A percentile compares a stretch with the other conserved stretches of the same genome.
Conservation (phyloP, 2,888 invertebrate species). For the Steromphala cineraria region DNA sequence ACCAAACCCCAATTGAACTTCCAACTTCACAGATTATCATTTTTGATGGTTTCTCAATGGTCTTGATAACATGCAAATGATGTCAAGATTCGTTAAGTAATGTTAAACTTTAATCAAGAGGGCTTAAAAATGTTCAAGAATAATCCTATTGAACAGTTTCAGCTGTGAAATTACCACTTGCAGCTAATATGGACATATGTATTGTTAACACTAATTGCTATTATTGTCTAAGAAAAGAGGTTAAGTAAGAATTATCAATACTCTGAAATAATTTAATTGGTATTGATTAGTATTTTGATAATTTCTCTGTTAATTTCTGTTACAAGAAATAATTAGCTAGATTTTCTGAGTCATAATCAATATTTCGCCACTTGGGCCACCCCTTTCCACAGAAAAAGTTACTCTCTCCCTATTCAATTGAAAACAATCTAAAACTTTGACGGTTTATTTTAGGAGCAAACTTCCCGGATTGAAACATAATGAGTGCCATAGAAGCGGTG, state of each 20-base stretch:
- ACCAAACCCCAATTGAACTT: neutral
- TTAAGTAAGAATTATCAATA: too few species aligned
- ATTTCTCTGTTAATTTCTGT: too few species aligned
- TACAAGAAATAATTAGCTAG: too few species aligned
- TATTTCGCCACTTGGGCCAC: too few species aligned
- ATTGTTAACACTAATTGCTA: too few species aligned
- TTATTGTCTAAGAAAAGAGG: too few species aligned
- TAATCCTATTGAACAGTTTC: neutral
- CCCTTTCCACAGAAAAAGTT: too few species aligned
- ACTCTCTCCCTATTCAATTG: too few species aligned
- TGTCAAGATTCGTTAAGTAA: neutral
- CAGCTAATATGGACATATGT: too few species aligned
- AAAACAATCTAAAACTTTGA: neutral
- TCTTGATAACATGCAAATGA: neutral
- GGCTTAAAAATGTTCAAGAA: neutral
- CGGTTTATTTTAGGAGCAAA: slow-evolving; percentile 5
- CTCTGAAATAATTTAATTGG: too few species aligned
- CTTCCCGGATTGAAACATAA: neutral
- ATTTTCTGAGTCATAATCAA: too few species aligned
- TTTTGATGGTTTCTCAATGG: neutral
- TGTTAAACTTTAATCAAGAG: neutral
- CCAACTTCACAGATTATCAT: neutral
- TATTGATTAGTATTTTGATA: too few species aligned
- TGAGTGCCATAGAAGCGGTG: neutral
- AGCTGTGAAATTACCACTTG: slow-evolving; percentile 1